Percentiles rank a stretch among this genome's conserved stretches.
Evolutionary conservation across 2,797 vertebrate species (phyloP).

Genomic region (Chaenodraco wilsoni): DNA sequence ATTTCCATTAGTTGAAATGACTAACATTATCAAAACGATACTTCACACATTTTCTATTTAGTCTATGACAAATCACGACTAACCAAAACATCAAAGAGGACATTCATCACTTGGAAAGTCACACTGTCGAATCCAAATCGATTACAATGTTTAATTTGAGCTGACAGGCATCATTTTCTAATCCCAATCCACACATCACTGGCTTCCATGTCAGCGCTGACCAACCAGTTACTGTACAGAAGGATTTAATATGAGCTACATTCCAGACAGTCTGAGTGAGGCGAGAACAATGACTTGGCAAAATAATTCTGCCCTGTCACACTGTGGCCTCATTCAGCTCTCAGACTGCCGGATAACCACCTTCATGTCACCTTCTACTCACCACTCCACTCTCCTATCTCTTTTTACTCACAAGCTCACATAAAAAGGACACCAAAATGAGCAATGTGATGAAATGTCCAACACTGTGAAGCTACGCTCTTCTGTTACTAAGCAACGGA

Average conservation of each 20-base stretch:
- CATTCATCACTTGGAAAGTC: not conserved
- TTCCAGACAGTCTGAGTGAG: slow-evolving; percentile 27
- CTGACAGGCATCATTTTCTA: slow-evolving; percentile 23
- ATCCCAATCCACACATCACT: slow-evolving; percentile 28
- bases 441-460: slow-evolving; percentile 48
- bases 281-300: slow-evolving; percentile 54
- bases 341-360: slow-evolving; percentile 27
- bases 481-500: slow-evolving; percentile 69
- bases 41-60: not conserved
- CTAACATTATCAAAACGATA: not conserved
- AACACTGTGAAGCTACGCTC: slow-evolving; percentile 25
- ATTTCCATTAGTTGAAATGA: not conserved
- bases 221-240: slow-evolving; percentile 7
- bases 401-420: not conserved
- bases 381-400: not conserved
- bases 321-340: slow-evolving; percentile 28
- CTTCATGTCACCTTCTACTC: slow-evolving; percentile 11
- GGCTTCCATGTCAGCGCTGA: slow-evolving; percentile 29
- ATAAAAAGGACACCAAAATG: slow-evolving; percentile 33
- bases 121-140: not conserved
- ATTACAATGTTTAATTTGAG: slow-evolving; percentile 8
- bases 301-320: slow-evolving; percentile 53
- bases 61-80: not conserved
- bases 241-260: slow-evolving; percentile 37
- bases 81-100: slow-evolving; percentile 4